A percentile compares a stretch with the other conserved stretches of the same genome.
Evolutionary conservation across 2,113 vertebrate genomes (phyloP).

Genomic region (Sciurus niger): DNA sequence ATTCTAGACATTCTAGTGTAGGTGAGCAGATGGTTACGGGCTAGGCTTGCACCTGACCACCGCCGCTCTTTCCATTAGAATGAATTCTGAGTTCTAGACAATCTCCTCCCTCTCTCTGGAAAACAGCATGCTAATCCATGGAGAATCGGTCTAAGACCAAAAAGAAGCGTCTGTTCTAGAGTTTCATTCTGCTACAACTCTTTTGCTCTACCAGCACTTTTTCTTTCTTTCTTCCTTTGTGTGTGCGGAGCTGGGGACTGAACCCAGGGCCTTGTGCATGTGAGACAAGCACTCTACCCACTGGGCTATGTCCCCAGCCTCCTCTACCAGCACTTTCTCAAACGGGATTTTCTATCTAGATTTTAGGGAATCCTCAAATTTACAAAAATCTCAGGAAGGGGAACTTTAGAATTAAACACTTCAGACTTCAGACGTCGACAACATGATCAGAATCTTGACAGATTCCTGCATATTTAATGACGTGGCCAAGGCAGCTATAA

Average conservation of each 20-base stretch:
- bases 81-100: neutral
- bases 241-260: too few relatives aligned
- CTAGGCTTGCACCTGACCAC: neutral
- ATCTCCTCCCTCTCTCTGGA: neutral
- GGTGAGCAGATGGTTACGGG: neutral
- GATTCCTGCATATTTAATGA: neutral
- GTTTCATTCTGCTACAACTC: neutral
- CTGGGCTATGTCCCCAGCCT: too few relatives aligned
- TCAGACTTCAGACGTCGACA: constrained; percentile 7
- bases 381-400: neutral
- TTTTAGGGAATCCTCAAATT: constrained; percentile 21
- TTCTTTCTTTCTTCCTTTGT: too few relatives aligned
- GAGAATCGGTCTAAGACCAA: neutral
- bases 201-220: neutral
- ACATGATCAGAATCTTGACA: neutral
- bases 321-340: neutral
- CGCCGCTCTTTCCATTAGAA: neutral
- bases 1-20: neutral
- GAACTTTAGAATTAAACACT: neutral
- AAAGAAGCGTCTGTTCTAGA: neutral
- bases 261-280: too few relatives aligned
- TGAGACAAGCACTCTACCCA: too few relatives aligned
- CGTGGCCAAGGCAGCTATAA: neutral
- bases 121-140: neutral
- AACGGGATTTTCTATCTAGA: constrained; percentile 35